These are phyloP conservation scores for Nibea coibor DNA, from an alignment of 2,113 vertebrate genomes.

Conservation along the genomic window DNA sequence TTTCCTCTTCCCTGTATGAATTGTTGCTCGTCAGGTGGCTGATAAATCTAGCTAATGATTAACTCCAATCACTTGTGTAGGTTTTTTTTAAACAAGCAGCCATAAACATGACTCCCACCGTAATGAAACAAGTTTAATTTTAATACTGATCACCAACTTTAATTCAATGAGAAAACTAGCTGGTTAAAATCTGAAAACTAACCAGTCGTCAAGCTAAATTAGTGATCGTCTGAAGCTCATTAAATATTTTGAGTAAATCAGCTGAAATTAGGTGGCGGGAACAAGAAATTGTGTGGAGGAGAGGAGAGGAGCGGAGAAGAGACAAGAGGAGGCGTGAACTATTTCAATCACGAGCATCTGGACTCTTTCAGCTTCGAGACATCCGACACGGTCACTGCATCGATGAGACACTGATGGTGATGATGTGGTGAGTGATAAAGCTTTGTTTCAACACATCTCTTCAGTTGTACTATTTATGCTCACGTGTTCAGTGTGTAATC, in stretches of 20 bases:
- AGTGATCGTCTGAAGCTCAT: neutral
- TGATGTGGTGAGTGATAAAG: constrained; percentile 57
- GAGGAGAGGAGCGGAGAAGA: neutral
- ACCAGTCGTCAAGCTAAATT: neutral
- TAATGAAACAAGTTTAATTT: neutral
- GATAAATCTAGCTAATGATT: constrained; percentile 39
- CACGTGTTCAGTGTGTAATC: neutral
- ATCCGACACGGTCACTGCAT: neutral
- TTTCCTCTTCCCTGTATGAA: neutral
- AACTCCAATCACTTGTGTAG: neutral
- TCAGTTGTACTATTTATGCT: neutral
- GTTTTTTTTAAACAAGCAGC: constrained; percentile 16
- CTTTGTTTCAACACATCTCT: neutral
- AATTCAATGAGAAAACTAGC: neutral
- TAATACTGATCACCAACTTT: neutral
- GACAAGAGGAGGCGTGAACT: constrained; percentile 26
- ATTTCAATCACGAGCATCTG: constrained; percentile 3
- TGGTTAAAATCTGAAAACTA: neutral
- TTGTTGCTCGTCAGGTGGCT: constrained; percentile 7
- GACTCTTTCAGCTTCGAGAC: constrained; percentile 1
- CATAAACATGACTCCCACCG: constrained; percentile 18
- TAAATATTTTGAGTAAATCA: neutral
- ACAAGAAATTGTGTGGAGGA: neutral
- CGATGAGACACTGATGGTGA: constrained; percentile 1
- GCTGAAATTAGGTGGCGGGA: neutral